Evolutionary conservation across 1,140 invertebrate genomes (phyloP).

Genomic region (Drosophila sturtevanti): DNA sequence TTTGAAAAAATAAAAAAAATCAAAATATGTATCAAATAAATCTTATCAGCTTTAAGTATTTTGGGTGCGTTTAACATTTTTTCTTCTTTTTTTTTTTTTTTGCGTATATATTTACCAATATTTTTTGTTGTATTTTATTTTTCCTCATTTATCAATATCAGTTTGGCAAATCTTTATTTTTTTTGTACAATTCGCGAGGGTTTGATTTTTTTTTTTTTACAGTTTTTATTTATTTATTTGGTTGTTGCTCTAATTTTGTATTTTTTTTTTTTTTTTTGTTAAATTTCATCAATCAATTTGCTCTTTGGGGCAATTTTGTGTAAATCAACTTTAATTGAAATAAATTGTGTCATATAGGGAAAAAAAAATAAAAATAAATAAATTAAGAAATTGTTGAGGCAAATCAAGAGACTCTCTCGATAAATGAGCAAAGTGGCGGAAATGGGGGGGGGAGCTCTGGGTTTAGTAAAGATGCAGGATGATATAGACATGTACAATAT

Average conservation of each 20-base stretch:
- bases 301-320: constrained; percentile 38
- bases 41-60: constrained; percentile 5
- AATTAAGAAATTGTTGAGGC: background rate
- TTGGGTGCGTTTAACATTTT: background rate
- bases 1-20: background rate
- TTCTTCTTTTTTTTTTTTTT: background rate
- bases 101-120: background rate
- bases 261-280: background rate
- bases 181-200: background rate
- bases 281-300: constrained; percentile 1
- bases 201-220: background rate
- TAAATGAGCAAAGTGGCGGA: background rate
- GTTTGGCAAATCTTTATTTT: constrained; percentile 3
- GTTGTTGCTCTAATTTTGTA: constrained; percentile 2
- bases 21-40: background rate
- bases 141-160: constrained; percentile 2
- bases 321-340: constrained; percentile 81
- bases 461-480: background rate
- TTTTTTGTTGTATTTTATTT: background rate
- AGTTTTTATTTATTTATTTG: background rate
- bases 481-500: background rate
- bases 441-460: too few relatives aligned
- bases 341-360: constrained; percentile 71
- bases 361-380: constrained; percentile 25
- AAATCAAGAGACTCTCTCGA: background rate